Base-by-base conservation (phyloP, 1,140 invertebrate species). In the Venustaconcha ellipsiformis region DNA sequence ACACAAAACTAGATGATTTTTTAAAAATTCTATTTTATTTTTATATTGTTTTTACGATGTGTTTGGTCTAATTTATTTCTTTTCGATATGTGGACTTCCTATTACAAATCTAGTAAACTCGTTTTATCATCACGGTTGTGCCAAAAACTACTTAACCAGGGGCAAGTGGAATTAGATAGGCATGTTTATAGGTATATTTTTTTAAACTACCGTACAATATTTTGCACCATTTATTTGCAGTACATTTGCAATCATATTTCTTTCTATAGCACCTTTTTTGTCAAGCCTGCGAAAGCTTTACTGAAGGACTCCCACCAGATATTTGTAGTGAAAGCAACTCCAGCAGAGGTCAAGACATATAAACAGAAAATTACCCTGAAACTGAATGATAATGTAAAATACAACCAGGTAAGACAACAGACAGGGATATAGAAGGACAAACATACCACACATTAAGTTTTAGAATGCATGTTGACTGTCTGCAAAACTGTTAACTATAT, bases 211-310 rank as follows among this genome's bases (percentile, higher is more conserved):
- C 2, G 4, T 0, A 18, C 15, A 67, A 23, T 5, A 18, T 67
- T 18, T 20, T 18, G 4, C 65, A 67, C n/a, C 12, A 56, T 68
- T 26, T 68, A 37, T 18, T 70, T 14, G 11, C 23, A 37, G 55
- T 48, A 30, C 65, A 57, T 63, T 57, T 69, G n/a, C 12, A 23
- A 12, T 71, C 3, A 55, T 76, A 48, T 74, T 67, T 67, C 65
- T 70, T 60, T 76, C 67, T 77, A 23, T 81, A 88, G 86, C 57
- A 82, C 76, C 30, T 89, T 81, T 74, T 57, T 81, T 15, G 69
- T 88, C 55, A 89, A 89, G 73, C 88, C 88, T 75, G 76, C 72
- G 12, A 84, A 85, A 74, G 88, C 86, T n/a, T 68, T 89, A 30
- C 65, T 89, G 81, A 81, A 80, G 63, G 74, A 78, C 13, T 76